phyloP scores from a whole-genome alignment of 2,888 invertebrate genomes.

The Agonum fuliginosum region DNA sequence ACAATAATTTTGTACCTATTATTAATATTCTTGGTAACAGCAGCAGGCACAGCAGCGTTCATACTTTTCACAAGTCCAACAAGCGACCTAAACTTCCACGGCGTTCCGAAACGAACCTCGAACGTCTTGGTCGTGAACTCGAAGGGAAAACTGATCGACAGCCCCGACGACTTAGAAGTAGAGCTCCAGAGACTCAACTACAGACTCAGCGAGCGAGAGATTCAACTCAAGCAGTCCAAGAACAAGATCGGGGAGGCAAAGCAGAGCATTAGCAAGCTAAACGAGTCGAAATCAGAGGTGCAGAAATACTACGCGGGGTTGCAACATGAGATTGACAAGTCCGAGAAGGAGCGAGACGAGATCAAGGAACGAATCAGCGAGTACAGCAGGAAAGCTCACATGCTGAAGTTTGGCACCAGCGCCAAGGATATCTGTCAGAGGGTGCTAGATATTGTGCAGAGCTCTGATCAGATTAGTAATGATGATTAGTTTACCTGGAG shows the following conservation, averaged over 20 bases:
- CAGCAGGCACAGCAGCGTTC: constrained; percentile 67
- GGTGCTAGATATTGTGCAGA: constrained; percentile 24
- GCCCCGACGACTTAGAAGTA: constrained; percentile 68
- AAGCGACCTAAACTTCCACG: constrained; percentile 66
- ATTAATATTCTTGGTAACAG: constrained; percentile 65
- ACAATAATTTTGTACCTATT: constrained; percentile 65
- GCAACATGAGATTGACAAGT: constrained; percentile 65
- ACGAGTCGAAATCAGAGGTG: constrained; percentile 66
- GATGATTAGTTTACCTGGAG: constrained; percentile 71
- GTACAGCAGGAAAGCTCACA: constrained; percentile 61
- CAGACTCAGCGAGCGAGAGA: constrained; percentile 67
- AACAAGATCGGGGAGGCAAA: constrained; percentile 65
- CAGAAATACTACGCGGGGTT: constrained; percentile 67
- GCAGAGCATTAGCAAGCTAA: constrained; percentile 67
- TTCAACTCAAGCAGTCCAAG: constrained; percentile 66
- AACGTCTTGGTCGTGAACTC: background rate
- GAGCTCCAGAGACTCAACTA: constrained; percentile 67
- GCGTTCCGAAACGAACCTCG: too few species aligned
- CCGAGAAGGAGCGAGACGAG: constrained; percentile 67
- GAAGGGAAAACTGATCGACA: constrained; percentile 64
- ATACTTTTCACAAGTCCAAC: constrained; percentile 64
- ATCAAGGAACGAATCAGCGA: constrained; percentile 68
- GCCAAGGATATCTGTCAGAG: constrained; percentile 58
- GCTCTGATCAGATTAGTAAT: background rate
- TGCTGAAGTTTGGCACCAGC: constrained; percentile 35